A percentile compares a stretch with the other conserved stretches of the same genome.
Conservation (phyloP, 2,888 invertebrate genomes). For the Megalurothrips usitatus region DNA sequence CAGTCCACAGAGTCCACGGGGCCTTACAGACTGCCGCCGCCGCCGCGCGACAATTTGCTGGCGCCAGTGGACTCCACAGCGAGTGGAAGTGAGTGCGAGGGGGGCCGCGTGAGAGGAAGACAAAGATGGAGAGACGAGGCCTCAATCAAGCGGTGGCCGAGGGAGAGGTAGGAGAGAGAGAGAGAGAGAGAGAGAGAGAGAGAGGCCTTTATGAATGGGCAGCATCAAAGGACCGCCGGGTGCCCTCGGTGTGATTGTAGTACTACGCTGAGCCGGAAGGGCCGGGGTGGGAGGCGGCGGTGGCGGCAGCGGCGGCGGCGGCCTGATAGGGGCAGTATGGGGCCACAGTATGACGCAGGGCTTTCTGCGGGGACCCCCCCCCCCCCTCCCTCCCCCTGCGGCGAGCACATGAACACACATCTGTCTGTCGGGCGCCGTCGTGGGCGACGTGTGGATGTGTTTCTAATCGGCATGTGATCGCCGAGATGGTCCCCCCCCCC, state of each 20-base stretch:
- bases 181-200: not conserved
- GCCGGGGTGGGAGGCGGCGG: not conserved
- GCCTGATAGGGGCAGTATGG: not conserved
- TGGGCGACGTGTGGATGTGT: no score
- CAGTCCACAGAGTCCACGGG: no score
- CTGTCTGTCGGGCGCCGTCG: not conserved
- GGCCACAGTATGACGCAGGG: not conserved
- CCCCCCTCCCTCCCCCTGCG: no score
- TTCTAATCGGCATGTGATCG: no score
- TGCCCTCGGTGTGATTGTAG: constrained; percentile 4
- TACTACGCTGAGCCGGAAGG: not conserved
- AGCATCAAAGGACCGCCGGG: constrained; percentile 4
- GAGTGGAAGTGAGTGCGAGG: not conserved
- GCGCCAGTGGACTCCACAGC: not conserved
- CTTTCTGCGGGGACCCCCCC: not conserved
- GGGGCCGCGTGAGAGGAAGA: not conserved
- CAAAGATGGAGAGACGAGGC: not conserved
- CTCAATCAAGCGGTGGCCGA: not conserved
- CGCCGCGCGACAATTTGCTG: not conserved
- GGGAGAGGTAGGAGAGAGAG: not conserved
- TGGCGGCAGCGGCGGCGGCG: not conserved
- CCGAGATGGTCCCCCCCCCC: no score
- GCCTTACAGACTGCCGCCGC: not conserved
- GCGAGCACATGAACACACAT: no score
- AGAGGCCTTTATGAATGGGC: not conserved